Evolutionary conservation across 1,140 invertebrate genomes (phyloP), one percentile per base, ranked within the genome.

Genomic region (Drosophila carrolli): DNA sequence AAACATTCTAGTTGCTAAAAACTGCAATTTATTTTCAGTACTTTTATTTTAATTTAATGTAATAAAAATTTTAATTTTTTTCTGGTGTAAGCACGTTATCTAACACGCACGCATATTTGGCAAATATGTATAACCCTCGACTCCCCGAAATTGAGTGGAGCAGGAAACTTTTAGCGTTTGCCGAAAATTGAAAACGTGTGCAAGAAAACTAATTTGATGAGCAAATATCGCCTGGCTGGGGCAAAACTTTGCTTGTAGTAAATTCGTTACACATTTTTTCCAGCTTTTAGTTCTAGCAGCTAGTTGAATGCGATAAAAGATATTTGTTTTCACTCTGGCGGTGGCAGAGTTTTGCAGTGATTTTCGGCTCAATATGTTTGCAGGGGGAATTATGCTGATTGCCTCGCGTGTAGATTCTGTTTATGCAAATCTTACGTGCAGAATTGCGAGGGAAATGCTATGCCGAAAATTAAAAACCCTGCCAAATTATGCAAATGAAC

Each of bases 401-500:
- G 73, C 72, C 55, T 59, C 27, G 71, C 72, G 60, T 75, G 73
- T 65, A 61, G 77, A 62, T 63, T 68, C 70, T 70, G 32, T 66
- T 73, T 79, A 82, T 83, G 79, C 78, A 88, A 82, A 88, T 82
- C 50, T 29, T 40, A 71, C 63, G 66, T 75, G 66, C 37, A 82
- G 74, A 78, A 67, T 71, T 54, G 48, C 40, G 58, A 44, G 40
- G 50, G 63, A 78, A 85, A 62, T 60, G 65, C 54, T 74, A 63
- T 65, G 62, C 48, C 35, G 32, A 57, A 70, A 84, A 84, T 78
- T 77, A 76, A 75, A 73, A 78, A 67, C 65, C 68, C 56, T 37
- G 66, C 68, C 77, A 84, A 84, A 89, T 89, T 89, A 89, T 89
- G 84, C 77, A 84, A 89, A 89, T 89, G 65, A 84, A 80, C 56